Evolutionary conservation across 2,113 vertebrate species (phyloP).

Genomic region (Apeltes quadracus): DNA sequence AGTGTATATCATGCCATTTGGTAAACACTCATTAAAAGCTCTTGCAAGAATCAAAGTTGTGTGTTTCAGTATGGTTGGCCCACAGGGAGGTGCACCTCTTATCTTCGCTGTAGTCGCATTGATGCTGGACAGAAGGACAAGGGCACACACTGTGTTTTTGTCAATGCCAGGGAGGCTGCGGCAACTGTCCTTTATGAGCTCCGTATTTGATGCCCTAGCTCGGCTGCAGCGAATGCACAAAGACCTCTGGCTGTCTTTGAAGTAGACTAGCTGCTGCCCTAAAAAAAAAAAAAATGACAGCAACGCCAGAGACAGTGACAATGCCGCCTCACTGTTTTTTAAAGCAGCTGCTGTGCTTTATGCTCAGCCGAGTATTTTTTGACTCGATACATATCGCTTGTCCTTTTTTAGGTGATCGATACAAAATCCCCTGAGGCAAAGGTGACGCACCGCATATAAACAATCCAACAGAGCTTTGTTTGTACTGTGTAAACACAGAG

Average conservation of each 20-base stretch:
- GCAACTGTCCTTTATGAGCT: conserved; percentile 60
- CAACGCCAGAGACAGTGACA: conserved; percentile 55
- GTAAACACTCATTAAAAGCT: conserved; percentile 19
- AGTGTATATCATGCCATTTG: conserved; percentile 21
- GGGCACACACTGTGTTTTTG: conserved; percentile 52
- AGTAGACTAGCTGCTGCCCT: conserved; percentile 60
- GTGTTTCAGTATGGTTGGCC: conserved; percentile 29
- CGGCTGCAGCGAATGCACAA: conserved; percentile 58
- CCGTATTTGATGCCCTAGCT: conserved; percentile 63
- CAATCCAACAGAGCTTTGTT: conserved; percentile 50
- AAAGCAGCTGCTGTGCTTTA: conserved; percentile 28
- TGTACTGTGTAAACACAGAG: conserved; percentile 64
- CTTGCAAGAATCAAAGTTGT: conserved; percentile 39
- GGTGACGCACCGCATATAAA: conserved; percentile 61
- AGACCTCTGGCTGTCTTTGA: conserved; percentile 70
- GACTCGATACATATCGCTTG: conserved; percentile 53
- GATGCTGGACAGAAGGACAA: conserved; percentile 57
- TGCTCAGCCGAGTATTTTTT: conserved; percentile 49
- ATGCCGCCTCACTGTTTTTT: conserved; percentile 40
- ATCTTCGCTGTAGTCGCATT: conserved; percentile 39
- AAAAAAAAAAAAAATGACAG: conserved; percentile 64
- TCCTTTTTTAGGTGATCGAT: conserved; percentile 55
- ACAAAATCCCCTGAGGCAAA: conserved; percentile 55
- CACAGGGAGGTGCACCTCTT: conserved; percentile 41
- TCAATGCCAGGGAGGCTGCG: conserved; percentile 55